A percentile compares a stretch with the other conserved stretches of the same genome.
Conservation (phyloP, 2,888 invertebrate genomes). For the Melanargia galathea region DNA sequence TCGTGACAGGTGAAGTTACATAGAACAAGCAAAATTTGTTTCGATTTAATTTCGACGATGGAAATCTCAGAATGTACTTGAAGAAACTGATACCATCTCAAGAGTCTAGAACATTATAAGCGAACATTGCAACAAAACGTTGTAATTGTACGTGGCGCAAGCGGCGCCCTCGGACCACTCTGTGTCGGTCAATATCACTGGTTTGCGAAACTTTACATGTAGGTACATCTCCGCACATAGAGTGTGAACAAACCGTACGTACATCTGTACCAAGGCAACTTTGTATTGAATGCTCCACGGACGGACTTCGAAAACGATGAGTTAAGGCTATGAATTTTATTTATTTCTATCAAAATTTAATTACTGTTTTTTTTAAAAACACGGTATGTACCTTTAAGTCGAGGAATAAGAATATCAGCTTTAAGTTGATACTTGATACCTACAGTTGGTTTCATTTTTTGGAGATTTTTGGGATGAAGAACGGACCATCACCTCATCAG, state of each 20-base stretch:
- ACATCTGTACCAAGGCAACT: neutral
- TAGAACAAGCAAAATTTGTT: neutral
- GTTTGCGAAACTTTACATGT: conserved; percentile 62
- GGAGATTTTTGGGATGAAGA: too few relatives aligned
- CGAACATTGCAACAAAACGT: conserved; percentile 23
- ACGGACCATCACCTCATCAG: too few relatives aligned
- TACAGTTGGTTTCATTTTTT: too few relatives aligned
- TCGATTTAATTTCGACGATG: neutral
- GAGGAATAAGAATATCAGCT: too few relatives aligned
- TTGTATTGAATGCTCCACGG: neutral
- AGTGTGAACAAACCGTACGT: conserved; percentile 5
- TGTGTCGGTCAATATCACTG: conserved; percentile 70
- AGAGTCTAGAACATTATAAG: conserved; percentile 13
- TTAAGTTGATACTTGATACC: too few relatives aligned
- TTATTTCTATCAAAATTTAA: neutral
- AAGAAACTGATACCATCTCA: conserved; percentile 10
- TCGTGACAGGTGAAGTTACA: neutral
- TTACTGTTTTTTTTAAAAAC: neutral
- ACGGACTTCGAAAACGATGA: neutral
- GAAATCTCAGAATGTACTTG: conserved; percentile 3
- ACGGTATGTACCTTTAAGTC: too few relatives aligned
- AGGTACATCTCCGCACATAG: conserved; percentile 20
- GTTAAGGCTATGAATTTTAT: neutral
- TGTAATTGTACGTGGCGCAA: conserved; percentile 23
- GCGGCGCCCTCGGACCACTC: conserved; percentile 64